phyloP scores from a whole-genome alignment of 2,113 vertebrate genomes.

The Cichladusa arquata region DNA sequence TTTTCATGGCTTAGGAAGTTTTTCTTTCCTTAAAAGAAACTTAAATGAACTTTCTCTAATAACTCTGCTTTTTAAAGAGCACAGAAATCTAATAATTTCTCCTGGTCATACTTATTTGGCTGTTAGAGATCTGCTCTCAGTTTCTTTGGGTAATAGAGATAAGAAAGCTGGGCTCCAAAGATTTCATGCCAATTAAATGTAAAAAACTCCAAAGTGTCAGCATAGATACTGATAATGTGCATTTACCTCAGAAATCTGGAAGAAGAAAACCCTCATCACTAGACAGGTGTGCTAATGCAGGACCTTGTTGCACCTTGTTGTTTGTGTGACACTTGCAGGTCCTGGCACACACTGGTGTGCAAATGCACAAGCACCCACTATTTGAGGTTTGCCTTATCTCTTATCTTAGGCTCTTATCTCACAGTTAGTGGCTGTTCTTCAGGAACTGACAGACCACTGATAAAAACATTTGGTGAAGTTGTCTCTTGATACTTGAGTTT shows the following conservation, averaged over 20 bases:
- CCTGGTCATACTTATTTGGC: background rate
- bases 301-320: background rate
- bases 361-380: background rate
- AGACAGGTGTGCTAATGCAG: background rate
- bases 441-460: background rate
- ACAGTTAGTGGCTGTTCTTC: background rate
- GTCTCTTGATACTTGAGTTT: background rate
- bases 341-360: background rate
- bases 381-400: background rate
- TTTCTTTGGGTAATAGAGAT: slow-evolving; percentile 4
- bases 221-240: background rate
- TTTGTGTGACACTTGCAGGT: background rate
- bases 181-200: slow-evolving; percentile 16
- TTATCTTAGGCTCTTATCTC: background rate
- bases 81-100: background rate
- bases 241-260: background rate
- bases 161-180: background rate
- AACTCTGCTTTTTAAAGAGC: background rate
- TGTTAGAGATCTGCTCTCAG: background rate
- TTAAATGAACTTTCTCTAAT: background rate
- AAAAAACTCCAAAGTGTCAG: background rate
- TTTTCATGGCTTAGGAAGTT: background rate
- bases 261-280: background rate
- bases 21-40: background rate
- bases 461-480: background rate